Evolutionary conservation across 2,797 vertebrate species (phyloP), one percentile per base, ranked within the genome.

Genomic region (Notolabrus celidotus): DNA sequence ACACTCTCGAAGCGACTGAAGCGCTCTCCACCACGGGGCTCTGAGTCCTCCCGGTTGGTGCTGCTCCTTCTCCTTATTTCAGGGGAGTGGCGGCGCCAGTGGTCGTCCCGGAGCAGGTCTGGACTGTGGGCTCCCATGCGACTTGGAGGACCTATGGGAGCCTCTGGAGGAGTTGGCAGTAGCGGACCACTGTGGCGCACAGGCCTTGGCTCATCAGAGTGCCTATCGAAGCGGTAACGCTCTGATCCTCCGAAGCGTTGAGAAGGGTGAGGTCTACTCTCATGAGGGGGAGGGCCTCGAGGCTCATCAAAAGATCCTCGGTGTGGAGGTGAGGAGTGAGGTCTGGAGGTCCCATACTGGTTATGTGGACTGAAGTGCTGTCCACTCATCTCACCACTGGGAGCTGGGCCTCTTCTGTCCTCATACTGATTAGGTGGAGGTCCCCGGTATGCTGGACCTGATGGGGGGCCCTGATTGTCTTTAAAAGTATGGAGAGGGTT

Each of bases 251-350:
- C 93, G 79, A 95, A 95, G 42, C 86, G 89, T 65, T 89, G 93
- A 29, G 90, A 76, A 0, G 70, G 65, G 34, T 88, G 88, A 17
- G 84, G 87, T 59, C 92, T 80, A 23, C 69, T 88, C 14, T 95
- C 94, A 57, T 86, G 92, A 70, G 85, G 63, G 16, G 76, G 80
- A 29, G 75, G 88, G 10, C 87, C 93, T 63, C 94, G 71, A 41
- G 81, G 90, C 47, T 95, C 94, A 23, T 95, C 96, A 82, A 96
- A 98, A 72, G 95, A 94, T n/a, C 95, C 94, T 78, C 96, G 88
- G 45, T 93, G 92, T 17, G 89, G 89, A 23, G 94, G 93, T 42
- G 92, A 85, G 16, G 90, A 83, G 7, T 78, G 86, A 4, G 65
- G 71, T 67, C 92, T 89, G 27, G 92, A 85, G 54, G 84, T 87